These are phyloP conservation scores for Helicoverpa zea DNA, from an alignment of 1,140 invertebrate genomes.

Conservation along the genomic window DNA sequence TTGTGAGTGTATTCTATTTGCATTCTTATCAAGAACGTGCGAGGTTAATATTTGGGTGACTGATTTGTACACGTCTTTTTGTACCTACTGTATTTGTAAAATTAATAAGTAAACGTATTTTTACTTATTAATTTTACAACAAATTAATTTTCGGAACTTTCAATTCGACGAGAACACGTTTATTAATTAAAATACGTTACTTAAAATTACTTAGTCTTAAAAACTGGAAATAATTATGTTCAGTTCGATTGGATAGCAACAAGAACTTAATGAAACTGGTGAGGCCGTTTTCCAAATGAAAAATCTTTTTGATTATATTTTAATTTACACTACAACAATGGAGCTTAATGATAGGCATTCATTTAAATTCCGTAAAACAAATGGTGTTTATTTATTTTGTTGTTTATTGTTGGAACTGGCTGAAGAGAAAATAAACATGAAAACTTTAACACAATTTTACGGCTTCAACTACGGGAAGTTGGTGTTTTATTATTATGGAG, in stretches of 20 bases:
- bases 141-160: too few species aligned
- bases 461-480: not conserved
- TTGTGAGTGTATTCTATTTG: too few species aligned
- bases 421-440: slow-evolving; percentile 19
- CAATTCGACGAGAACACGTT: too few species aligned
- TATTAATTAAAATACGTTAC: too few species aligned
- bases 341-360: slow-evolving; percentile 1
- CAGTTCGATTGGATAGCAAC: not conserved
- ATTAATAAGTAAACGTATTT: too few species aligned
- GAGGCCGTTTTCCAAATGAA: not conserved
- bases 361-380: slow-evolving; percentile 5
- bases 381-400: not conserved
- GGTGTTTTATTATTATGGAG: slow-evolving; percentile 1
- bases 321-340: slow-evolving; percentile 13
- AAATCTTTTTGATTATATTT: slow-evolving; percentile 23
- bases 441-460: slow-evolving; percentile 2
- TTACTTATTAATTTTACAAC: too few species aligned
- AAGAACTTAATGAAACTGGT: not conserved
- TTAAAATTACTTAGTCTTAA: too few species aligned
- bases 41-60: too few species aligned
- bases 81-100: too few species aligned
- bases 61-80: too few species aligned
- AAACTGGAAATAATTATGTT: not conserved
- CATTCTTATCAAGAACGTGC: too few species aligned
- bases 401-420: slow-evolving; percentile 16